Base-by-base conservation (phyloP, 1,140 invertebrate species). In the honey bee (Apis mellifera) region DNA sequence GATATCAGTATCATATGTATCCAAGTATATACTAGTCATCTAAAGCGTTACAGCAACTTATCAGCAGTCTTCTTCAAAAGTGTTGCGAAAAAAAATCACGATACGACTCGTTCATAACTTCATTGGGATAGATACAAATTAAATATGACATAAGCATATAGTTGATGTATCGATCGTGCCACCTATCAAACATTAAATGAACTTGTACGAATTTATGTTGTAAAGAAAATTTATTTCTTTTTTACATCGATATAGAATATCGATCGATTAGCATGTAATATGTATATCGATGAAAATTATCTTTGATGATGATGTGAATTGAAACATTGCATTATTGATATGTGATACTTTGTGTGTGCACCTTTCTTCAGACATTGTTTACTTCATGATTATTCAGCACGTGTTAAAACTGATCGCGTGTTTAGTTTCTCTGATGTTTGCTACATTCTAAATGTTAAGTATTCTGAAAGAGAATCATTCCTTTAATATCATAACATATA, bases 201-300 rank as follows among this genome's bases (percentile, higher is more conserved):
- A 78, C 26, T 77, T 77, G 52, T 48, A 77, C 13, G n/a, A 65
- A 11, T 77, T 52, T 42, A 55, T 21, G 55, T 74, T 62, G 5
- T 5, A 1, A n/a, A 26, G 64, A 12, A 13, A 54, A 66, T 26
- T 32, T 42, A 19, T 55, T 32, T 71, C 19, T 11, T 12, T 23
- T 1, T 15, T 69, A 23, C 2, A 68, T 21, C n/a, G 8, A 17
- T 12, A 9, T 15, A 32, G 26, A 9, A 19, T 32, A 17, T 26
- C 13, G 11, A 19, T 26, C 5, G 13, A 15, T 55, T 26, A 17
- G 8, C 8, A 32, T 8, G 9, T 17, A 62, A 23, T 62, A 62
- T 55, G 17, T 42, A 42, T 7, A 42, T 42, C 32, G 32, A 42
- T 7, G 32, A 42, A 42, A 42, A 42, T 42, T 42, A 42, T 42